Conservation (phyloP, 2,113 vertebrate species). For the Alethe diademata region DNA sequence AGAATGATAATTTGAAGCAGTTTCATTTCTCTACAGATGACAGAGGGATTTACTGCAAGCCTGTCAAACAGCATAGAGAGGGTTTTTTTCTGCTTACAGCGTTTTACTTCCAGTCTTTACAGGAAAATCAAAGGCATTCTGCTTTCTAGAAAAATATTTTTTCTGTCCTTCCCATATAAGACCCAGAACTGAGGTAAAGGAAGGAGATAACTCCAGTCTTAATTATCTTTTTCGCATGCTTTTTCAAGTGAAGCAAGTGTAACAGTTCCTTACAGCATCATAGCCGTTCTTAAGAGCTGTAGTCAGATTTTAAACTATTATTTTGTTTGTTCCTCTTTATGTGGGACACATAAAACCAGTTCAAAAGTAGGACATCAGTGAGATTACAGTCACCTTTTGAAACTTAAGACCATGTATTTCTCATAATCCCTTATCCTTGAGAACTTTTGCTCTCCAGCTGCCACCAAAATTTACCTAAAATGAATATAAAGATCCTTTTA, state of each 20-base stretch:
- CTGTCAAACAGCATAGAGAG: neutral
- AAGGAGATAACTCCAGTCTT: neutral
- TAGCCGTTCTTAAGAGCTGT: neutral
- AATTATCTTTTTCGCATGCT: neutral
- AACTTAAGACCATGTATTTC: neutral
- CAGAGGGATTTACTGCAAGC: neutral
- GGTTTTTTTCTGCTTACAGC: neutral
- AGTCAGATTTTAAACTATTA: neutral
- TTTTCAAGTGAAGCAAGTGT: neutral
- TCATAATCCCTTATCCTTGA: neutral
- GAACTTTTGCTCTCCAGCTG: neutral
- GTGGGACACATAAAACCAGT: neutral
- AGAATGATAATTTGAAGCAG: neutral
- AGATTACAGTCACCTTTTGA: neutral
- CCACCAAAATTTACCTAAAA: neutral
- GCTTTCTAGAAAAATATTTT: neutral
- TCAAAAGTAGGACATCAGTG: neutral
- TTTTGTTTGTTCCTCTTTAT: neutral
- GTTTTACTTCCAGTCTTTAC: neutral
- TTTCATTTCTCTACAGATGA: neutral
- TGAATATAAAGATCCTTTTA: neutral
- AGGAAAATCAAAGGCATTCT: neutral
- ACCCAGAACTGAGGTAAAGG: neutral
- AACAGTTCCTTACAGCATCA: neutral
- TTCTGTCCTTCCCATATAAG: neutral